These are phyloP conservation scores for Blastobasis lacticolella DNA, from an alignment of 2,888 invertebrate species.

Conservation along the genomic window DNA sequence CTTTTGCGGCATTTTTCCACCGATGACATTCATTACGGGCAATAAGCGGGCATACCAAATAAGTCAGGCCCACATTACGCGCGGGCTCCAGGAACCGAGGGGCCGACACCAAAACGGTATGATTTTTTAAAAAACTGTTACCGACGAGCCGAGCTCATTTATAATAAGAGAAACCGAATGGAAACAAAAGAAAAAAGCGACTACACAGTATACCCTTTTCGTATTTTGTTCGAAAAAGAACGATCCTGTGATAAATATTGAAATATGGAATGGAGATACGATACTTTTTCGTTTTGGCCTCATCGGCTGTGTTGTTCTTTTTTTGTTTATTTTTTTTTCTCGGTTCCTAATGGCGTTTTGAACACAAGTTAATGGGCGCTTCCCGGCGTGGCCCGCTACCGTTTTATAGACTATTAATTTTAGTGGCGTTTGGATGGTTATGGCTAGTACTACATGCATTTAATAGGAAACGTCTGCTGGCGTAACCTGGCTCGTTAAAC, in stretches of 20 bases:
- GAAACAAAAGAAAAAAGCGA: slow-evolving; percentile 30
- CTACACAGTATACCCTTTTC: slow-evolving; percentile 40
- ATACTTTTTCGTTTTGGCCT: slow-evolving; percentile 41
- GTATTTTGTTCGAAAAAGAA: slow-evolving; percentile 67
- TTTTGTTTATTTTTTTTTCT: slow-evolving; percentile 29
- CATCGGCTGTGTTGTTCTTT: slow-evolving; percentile 15
- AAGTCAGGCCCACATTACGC: too few relatives aligned
- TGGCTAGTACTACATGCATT: not conserved
- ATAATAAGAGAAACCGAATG: slow-evolving; percentile 52
- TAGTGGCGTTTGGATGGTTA: slow-evolving; percentile 17
- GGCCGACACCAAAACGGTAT: slow-evolving; percentile 36
- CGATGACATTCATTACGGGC: too few relatives aligned
- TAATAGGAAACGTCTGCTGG: not conserved
- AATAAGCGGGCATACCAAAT: too few relatives aligned
- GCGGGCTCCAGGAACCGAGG: too few relatives aligned
- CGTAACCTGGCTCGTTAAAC: not conserved
- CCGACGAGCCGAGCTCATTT: slow-evolving; percentile 48
- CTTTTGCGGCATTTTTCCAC: too few relatives aligned
- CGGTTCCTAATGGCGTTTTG: slow-evolving; percentile 44
- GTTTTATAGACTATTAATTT: slow-evolving; percentile 63
- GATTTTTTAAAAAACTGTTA: slow-evolving; percentile 48
- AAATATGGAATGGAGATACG: slow-evolving; percentile 67
- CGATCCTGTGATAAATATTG: slow-evolving; percentile 70
- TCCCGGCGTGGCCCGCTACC: slow-evolving; percentile 47
- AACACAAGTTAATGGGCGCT: slow-evolving; percentile 48